These are phyloP conservation scores for Sceloporus undulatus DNA, from an alignment of 2,113 vertebrate species.

Conservation along the genomic window DNA sequence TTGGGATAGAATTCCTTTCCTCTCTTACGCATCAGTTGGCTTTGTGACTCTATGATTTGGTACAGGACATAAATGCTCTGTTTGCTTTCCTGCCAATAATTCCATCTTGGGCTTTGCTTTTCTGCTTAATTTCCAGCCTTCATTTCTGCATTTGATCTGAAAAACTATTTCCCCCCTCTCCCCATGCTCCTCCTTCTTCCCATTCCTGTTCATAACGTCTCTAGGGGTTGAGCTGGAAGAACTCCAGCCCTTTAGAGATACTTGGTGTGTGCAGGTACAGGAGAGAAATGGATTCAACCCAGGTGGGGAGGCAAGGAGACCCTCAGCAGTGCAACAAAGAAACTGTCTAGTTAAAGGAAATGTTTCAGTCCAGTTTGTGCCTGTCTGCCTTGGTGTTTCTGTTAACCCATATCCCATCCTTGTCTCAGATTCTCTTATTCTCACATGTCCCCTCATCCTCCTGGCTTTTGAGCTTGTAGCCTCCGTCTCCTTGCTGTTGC, in stretches of 20 bases:
- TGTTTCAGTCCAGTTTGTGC: background rate
- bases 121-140: background rate
- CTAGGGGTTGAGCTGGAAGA: background rate
- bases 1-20: conserved; percentile 38
- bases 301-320: background rate
- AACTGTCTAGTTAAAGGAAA: background rate
- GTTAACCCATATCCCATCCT: background rate
- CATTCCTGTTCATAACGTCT: no score
- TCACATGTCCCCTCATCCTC: background rate
- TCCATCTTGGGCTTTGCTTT: background rate
- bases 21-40: background rate
- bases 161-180: background rate
- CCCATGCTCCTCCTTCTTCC: background rate
- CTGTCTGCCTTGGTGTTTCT: background rate
- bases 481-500: background rate
- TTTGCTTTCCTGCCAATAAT: conserved; percentile 3
- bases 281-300: no score
- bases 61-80: no score
- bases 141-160: background rate
- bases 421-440: conserved; percentile 17
- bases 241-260: background rate
- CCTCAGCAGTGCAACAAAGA: background rate
- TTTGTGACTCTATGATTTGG: background rate
- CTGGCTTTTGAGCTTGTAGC: background rate
- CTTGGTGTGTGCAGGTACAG: background rate